Evolutionary conservation across 2,888 invertebrate species (phyloP), one percentile per base, ranked within the genome.

Genomic region (Ormia ochracea): DNA sequence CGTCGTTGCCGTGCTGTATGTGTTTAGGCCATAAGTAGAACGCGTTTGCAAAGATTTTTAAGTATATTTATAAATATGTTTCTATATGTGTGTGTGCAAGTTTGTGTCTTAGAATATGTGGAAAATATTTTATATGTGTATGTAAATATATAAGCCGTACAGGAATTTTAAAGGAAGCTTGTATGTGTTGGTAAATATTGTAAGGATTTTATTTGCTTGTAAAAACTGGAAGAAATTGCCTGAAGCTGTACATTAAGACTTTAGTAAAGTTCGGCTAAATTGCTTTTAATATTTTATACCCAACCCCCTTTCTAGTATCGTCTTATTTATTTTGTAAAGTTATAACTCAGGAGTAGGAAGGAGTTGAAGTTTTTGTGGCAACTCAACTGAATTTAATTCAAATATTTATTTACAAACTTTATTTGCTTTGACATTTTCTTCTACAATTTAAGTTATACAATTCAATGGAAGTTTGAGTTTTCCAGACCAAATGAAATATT

Each of bases 161-260:
- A 54, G 38, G 14, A 12, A 5, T 41, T 23, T 59, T 23, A 1
- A 43, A n/a, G 19, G 21, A 17, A 26, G 3, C 61, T n/a, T 70
- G 45, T 14, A 1, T 69, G 65, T 48, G 4, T 26, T 75, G 10
- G 36, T 50, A 14, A 48, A 10, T 56, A 58, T 58, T 66, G 7
- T 36, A 61, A 70, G 56, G 54, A 63, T 70, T 75, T 75, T 70
- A 65, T 52, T 52, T 79, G 52, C 52, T 52, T 45, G n/a, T 65
- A 65, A 66, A 65, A 78, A 78, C 7, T 52, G 17, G 31, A 81
- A 78, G 77, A 78, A 74, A 78, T 36, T 36, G 78, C 81, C 66
- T 10, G 70, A 54, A 81, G 78, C 74, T 81, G 56, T 65, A 70
- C 74, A 78, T 78, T 78, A 70, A 81, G 73, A 69, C 76, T 66